Evolutionary conservation across 35 echinoderm and acorn worm genomes (phyloP).

Genomic region (Apostichopus parvimensis): DNA sequence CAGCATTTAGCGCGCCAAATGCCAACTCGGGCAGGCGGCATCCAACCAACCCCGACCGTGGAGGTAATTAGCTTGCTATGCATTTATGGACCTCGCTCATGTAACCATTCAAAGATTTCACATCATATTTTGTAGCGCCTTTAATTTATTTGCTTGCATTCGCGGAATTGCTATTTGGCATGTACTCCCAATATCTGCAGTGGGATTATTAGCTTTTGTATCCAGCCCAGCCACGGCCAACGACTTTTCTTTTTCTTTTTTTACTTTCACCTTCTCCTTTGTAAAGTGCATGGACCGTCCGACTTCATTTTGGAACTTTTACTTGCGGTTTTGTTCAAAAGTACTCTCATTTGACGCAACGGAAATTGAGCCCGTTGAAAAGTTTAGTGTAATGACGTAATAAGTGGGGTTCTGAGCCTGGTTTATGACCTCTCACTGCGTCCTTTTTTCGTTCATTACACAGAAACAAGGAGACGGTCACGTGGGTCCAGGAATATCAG

Average conservation of each 20-base stretch:
- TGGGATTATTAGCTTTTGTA: background rate
- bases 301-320: background rate
- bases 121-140: conserved; percentile 11
- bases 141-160: conserved; percentile 11
- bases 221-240: background rate
- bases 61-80: conserved; percentile 50
- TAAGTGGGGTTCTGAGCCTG: background rate
- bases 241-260: background rate
- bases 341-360: background rate
- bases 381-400: background rate
- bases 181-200: background rate
- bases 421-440: conserved; percentile 25
- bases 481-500: conserved; percentile 28
- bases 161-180: conserved; percentile 8
- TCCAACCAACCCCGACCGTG: background rate
- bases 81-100: conserved; percentile 27
- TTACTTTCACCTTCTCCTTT: background rate
- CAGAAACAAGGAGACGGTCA: conserved; percentile 49
- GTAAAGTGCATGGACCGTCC: too few species aligned
- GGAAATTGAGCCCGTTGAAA: background rate
- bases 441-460: conserved; percentile 59
- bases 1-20: conserved; percentile 38
- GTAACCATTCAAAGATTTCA: conserved; percentile 23
- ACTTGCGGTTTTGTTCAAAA: background rate
- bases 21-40: conserved; percentile 3